phyloP scores from a whole-genome alignment of 2,797 vertebrate genomes.

The Cirrhinus molitorella region DNA sequence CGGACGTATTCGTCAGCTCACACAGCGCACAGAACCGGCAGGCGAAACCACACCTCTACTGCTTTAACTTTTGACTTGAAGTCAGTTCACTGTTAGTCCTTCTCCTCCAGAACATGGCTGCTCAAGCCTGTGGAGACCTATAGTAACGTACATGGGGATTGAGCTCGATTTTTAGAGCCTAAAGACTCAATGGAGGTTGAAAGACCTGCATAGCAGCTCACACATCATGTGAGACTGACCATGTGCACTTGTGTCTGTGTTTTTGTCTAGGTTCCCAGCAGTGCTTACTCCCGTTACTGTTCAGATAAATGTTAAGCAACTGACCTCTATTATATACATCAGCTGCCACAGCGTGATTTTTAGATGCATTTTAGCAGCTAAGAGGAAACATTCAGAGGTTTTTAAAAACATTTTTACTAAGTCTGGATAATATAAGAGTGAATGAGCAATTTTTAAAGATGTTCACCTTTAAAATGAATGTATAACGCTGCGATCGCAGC shows the following conservation, averaged over 20 bases:
- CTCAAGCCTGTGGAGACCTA: neutral
- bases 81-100: neutral
- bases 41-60: slow-evolving; percentile 93
- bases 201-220: neutral
- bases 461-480: slow-evolving; percentile 16
- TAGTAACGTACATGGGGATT: neutral
- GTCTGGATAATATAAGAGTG: neutral
- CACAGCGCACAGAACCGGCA: slow-evolving; percentile 73
- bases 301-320: neutral
- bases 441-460: neutral
- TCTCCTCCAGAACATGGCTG: neutral
- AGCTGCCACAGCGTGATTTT: slow-evolving; percentile 8
- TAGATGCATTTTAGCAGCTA: slow-evolving; percentile 33
- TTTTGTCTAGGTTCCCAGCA: neutral
- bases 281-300: neutral
- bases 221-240: neutral
- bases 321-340: neutral
- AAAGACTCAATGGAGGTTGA: neutral
- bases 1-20: slow-evolving; percentile 75
- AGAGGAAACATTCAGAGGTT: neutral
- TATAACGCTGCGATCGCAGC: neutral
- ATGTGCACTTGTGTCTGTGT: slow-evolving; percentile 5
- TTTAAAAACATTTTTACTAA: neutral
- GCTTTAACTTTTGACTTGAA: slow-evolving; percentile 71
- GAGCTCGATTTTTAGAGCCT: neutral